Evolutionary conservation across 2,888 invertebrate genomes (phyloP), one percentile per base, ranked within the genome.

Genomic region (Pinctada fucata): DNA sequence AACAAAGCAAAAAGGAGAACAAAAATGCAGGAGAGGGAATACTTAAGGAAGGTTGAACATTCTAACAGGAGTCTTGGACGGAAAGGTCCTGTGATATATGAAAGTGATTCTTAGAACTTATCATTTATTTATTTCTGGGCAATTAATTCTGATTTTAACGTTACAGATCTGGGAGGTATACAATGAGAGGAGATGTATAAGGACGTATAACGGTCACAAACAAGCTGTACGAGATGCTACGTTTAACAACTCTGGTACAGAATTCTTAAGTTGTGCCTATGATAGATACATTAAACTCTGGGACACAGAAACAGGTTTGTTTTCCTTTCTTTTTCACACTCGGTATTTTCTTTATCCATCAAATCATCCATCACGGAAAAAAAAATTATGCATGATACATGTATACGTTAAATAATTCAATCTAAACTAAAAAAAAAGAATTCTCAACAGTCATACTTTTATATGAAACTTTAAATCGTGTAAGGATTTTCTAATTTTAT

Each of bases 201-300:
- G 98, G 75, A 99, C 99, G 0, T 99, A 98, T 93, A 96, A 96
- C 88, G 99, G 99, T 0, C 99, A 99, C 93, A 94, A 97, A 76
- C 98, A 99, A 93, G 99, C 99, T 0, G 99, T 99, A 8, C 94
- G 98, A 76, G 99, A 99, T 91, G 95, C 98, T 84, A 96, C 96
- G 91, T 99, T 99, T 93, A 98, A 99, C 92, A 99, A 98, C 91
- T 94, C 95, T 65, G 99, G 99, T 1, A 95, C 95, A 65, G 95
- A 97, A 89, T 99, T 99, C 93, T 93, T 99, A 2, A 98, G 98
- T 0, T 98, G 99, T 66, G 96, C 95, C 0, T 99, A 98, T 93
- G 98, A 98, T 94, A 95, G 98, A 75, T 99, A 97, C 83, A 97
- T 99, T 79, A 99, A 99, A 93, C 93, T 99, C 67, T 99, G 99